These are phyloP conservation scores for Diorhabda elongata DNA, from an alignment of 1,140 invertebrate species.

Conservation along the genomic window DNA sequence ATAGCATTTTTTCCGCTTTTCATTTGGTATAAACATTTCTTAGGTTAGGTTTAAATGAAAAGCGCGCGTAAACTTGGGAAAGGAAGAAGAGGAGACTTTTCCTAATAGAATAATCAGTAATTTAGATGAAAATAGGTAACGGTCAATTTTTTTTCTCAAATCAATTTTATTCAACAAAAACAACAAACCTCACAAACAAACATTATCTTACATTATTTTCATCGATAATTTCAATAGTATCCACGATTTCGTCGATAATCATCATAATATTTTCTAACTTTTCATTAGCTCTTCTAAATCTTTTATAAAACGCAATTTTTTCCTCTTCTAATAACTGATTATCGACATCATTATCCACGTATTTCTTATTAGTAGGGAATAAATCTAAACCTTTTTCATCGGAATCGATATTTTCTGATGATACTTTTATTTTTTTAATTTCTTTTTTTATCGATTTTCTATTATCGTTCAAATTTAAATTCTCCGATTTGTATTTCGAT, in stretches of 20 bases:
- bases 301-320: constrained; percentile 30
- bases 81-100: no score
- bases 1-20: no score
- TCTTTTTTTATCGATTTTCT: background rate
- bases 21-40: no score
- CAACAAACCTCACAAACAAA: constrained; percentile 15
- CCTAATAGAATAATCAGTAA: no score
- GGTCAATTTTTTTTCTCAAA: background rate
- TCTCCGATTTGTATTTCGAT: constrained; percentile 10
- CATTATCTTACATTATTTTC: constrained; percentile 30
- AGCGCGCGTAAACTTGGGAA: no score
- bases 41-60: no score
- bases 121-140: no score
- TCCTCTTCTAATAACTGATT: constrained; percentile 23
- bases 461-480: constrained; percentile 7
- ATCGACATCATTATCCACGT: constrained; percentile 6
- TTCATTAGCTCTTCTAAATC: constrained; percentile 36
- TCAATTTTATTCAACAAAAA: constrained; percentile 17
- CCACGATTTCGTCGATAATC: constrained; percentile 51
- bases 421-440: background rate
- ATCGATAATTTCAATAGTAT: constrained; percentile 51
- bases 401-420: constrained; percentile 15
- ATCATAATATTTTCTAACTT: constrained; percentile 43
- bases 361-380: background rate
- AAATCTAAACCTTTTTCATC: background rate